Percentiles rank a stretch among this genome's conserved stretches.
phyloP scores from a whole-genome alignment of 2,888 invertebrate species.

The Ennomos quercinarius region DNA sequence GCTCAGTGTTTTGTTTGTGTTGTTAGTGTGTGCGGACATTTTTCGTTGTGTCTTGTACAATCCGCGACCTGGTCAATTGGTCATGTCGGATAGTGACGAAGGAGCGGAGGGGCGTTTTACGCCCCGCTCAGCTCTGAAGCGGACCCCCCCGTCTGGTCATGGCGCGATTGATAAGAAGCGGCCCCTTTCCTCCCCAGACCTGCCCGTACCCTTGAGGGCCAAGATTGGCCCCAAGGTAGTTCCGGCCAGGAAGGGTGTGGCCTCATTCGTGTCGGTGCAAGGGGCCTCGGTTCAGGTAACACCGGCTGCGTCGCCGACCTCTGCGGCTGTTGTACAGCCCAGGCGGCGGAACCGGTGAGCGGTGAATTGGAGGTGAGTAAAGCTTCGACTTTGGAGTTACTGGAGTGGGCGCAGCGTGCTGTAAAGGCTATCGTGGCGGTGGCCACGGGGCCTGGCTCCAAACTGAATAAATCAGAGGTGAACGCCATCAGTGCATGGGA shows the following conservation, averaged over 20 bases:
- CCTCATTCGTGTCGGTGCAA: too few relatives aligned
- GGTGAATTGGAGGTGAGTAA: background rate
- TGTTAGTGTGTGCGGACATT: background rate
- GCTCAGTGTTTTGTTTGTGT: background rate
- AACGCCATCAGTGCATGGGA: background rate
- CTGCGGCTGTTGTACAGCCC: too few relatives aligned
- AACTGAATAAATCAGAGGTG: background rate
- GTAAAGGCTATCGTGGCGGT: background rate
- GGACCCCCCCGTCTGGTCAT: background rate
- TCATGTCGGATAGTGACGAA: background rate
- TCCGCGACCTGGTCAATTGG: background rate
- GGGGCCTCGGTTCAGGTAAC: too few relatives aligned
- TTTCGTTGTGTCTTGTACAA: background rate
- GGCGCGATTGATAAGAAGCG: background rate
- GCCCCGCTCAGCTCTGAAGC: background rate
- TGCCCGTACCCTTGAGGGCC: background rate
- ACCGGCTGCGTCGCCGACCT: too few relatives aligned
- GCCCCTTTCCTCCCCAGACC: background rate
- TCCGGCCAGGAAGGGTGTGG: background rate
- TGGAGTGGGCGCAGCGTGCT: background rate
- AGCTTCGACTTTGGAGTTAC: background rate
- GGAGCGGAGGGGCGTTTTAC: background rate
- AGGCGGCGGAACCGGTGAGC: background rate
- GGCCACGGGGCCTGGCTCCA: background rate
- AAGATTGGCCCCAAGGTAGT: too few relatives aligned